Conservation (phyloP, 2,113 vertebrate species). For the Oophaga pumilio region DNA sequence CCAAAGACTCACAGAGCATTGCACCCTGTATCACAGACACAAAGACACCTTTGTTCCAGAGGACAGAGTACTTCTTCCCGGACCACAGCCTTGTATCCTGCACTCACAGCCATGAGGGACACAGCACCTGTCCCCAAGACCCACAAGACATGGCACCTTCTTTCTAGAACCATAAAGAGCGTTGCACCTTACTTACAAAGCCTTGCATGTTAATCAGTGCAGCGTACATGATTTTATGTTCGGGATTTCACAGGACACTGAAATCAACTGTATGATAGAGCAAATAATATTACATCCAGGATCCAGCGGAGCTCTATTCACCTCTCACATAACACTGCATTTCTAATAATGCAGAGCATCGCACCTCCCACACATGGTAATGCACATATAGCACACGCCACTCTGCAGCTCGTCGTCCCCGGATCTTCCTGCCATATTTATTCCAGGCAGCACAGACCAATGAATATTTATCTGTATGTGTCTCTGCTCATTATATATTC, state of each 20-base stretch:
- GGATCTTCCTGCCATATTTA: slow-evolving; percentile 3
- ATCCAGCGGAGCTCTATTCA: background rate
- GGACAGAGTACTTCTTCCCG: too few species aligned
- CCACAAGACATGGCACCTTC: background rate
- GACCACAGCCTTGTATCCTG: too few species aligned
- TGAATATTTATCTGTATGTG: slow-evolving; percentile 53
- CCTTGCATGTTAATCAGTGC: background rate
- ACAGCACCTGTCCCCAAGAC: too few species aligned
- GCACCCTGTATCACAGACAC: background rate
- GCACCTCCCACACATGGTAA: background rate
- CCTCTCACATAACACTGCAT: background rate
- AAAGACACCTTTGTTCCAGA: background rate
- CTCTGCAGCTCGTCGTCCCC: background rate
- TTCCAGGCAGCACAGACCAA: slow-evolving; percentile 23
- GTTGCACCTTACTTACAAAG: rapidly evolving
- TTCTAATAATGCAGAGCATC: background rate
- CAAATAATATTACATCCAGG: background rate
- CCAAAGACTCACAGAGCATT: too few species aligned
- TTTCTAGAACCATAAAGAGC: background rate
- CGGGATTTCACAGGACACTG: background rate
- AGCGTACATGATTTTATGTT: background rate
- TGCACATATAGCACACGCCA: background rate
- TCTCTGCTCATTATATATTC: slow-evolving; percentile 53
- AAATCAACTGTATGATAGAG: background rate
- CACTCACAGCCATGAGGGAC: background rate